These are phyloP conservation scores for Clarias gariepinus DNA, from an alignment of 2,113 vertebrate genomes.

Conservation along the genomic window DNA sequence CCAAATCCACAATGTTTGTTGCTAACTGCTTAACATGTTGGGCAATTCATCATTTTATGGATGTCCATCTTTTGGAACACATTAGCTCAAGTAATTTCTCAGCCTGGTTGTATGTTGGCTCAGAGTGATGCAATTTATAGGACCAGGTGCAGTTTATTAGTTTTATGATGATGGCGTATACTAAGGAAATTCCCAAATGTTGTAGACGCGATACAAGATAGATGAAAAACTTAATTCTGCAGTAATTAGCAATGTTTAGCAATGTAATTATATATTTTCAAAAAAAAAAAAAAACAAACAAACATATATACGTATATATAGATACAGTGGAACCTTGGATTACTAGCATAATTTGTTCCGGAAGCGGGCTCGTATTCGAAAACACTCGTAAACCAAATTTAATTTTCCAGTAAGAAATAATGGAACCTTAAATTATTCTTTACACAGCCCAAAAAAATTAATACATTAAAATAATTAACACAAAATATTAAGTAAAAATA, in stretches of 20 bases:
- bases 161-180: neutral
- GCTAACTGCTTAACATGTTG: constrained; percentile 7
- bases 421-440: too few species aligned
- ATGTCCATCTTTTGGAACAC: neutral
- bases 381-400: too few species aligned
- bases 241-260: neutral
- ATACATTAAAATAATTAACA: too few species aligned
- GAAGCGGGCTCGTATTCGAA: too few species aligned
- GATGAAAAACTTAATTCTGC: neutral
- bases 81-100: constrained; percentile 3
- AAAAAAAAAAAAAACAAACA: too few species aligned
- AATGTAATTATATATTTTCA: neutral
- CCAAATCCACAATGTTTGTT: constrained; percentile 30
- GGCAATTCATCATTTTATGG: neutral
- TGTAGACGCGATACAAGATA: neutral
- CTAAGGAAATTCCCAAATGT: neutral
- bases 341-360: too few species aligned
- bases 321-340: too few species aligned
- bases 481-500: too few species aligned
- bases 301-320: too few species aligned
- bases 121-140: neutral
- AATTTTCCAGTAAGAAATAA: too few species aligned
- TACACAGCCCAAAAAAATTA: too few species aligned
- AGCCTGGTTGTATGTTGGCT: neutral
- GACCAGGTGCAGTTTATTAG: neutral